Conservation (phyloP, 2,113 vertebrate genomes). For the Mesoclemmys tuberculata region DNA sequence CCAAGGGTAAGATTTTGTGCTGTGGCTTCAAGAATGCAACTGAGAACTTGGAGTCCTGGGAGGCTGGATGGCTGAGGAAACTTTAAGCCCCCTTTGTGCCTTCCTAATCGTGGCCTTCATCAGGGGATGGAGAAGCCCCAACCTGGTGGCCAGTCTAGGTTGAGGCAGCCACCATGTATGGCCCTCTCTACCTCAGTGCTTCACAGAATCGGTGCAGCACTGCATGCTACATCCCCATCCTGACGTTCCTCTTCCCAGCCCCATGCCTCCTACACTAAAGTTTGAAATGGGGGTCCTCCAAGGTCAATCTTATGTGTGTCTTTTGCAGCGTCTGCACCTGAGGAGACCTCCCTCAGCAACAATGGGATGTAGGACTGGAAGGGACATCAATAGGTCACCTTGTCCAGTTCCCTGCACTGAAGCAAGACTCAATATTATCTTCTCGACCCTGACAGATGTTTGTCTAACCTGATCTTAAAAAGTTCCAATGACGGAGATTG, state of each 20-base stretch:
- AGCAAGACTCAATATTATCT: neutral
- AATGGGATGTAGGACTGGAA: neutral
- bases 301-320: no score
- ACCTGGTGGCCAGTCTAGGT: fast-evolving
- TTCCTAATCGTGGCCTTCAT: fast-evolving
- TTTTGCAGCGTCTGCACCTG: neutral
- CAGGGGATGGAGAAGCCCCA: neutral
- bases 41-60: neutral
- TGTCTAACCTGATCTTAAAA: no score
- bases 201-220: neutral
- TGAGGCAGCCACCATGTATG: neutral
- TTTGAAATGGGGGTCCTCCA: neutral
- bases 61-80: neutral
- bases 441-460: no score
- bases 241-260: neutral
- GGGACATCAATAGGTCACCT: neutral
- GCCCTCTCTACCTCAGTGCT: neutral
- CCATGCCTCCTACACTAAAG: neutral
- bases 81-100: neutral
- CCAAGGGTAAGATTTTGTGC: neutral
- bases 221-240: neutral
- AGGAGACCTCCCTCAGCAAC: neutral
- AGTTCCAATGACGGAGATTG: no score
- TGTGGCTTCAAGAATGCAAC: fast-evolving
- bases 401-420: neutral